Conservation (phyloP, 1,140 invertebrate genomes). For the Prorops nasuta region DNA sequence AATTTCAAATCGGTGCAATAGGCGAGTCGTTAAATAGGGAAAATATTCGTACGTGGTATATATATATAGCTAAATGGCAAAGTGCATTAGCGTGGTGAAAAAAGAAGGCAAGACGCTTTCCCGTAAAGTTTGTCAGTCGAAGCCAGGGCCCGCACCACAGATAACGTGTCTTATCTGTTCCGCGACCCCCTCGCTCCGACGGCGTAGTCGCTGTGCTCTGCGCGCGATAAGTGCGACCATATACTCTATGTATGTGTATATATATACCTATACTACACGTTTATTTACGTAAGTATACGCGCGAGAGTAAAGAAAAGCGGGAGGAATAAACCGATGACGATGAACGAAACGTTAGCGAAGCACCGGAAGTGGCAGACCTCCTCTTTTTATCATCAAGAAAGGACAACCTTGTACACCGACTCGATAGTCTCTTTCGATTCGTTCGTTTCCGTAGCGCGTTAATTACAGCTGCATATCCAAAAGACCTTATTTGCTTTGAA, state of each 20-base stretch:
- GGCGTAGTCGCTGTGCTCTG: conserved; percentile 16
- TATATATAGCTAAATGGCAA: conserved; percentile 10
- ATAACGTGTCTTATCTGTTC: conserved; percentile 15
- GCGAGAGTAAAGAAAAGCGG: not conserved
- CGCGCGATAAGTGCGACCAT: conserved; percentile 20
- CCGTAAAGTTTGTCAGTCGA: not conserved
- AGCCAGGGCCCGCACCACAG: not conserved
- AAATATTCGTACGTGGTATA: not conserved
- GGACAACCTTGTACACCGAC: too few species aligned
- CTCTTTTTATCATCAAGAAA: too few species aligned
- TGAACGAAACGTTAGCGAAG: conserved; percentile 1
- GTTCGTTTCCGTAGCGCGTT: too few species aligned
- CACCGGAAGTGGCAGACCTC: too few species aligned
- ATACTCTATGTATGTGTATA: too few species aligned
- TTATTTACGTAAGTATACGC: conserved; percentile 21
- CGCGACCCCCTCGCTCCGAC: not conserved
- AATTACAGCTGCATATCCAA: too few species aligned
- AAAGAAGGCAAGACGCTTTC: conserved; percentile 5
- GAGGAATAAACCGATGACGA: not conserved
- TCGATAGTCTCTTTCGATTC: too few species aligned
- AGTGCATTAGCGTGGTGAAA: conserved; percentile 6
- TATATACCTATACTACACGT: conserved; percentile 4
- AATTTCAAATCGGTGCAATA: not conserved
- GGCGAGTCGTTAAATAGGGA: not conserved
- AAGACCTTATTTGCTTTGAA: too few species aligned